Percentiles rank a stretch among this genome's conserved stretches.
Evolutionary conservation across 2,888 invertebrate species (phyloP).

Genomic region (Thelaira solivaga): DNA sequence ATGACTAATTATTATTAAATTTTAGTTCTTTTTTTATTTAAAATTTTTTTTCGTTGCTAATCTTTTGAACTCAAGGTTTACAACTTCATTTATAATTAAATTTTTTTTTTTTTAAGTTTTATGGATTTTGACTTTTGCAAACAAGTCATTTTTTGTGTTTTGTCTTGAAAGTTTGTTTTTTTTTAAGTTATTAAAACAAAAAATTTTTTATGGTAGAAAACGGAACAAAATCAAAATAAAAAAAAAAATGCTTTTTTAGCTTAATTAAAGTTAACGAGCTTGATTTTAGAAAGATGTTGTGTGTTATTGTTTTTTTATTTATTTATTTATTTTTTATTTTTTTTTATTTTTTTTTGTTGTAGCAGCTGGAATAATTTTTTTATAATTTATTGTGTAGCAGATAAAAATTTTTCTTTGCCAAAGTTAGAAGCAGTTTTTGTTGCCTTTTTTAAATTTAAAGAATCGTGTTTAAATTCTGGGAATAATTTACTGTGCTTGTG

Average conservation of each 20-base stretch:
- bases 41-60: neutral
- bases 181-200: neutral
- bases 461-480: slow-evolving; percentile 13
- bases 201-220: neutral
- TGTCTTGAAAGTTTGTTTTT: neutral
- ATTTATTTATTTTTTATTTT: no score
- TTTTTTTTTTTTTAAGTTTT: neutral
- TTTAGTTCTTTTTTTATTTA: neutral
- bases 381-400: neutral
- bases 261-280: neutral
- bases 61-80: slow-evolving; percentile 22
- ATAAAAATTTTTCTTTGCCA: neutral
- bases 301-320: no score
- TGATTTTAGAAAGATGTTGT: neutral
- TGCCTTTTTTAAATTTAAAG: neutral
- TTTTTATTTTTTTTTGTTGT: neutral
- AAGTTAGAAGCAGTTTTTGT: neutral
- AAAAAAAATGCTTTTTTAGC: neutral
- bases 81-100: slow-evolving; percentile 47
- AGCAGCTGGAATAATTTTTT: neutral
- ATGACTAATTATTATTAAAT: neutral
- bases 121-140: neutral
- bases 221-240: neutral
- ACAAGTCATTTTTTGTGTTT: neutral
- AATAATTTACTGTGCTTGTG: neutral